Evolutionary conservation across 2,113 vertebrate genomes (phyloP), one percentile per base, ranked within the genome.

Genomic region (Seriola quinqueradiata): DNA sequence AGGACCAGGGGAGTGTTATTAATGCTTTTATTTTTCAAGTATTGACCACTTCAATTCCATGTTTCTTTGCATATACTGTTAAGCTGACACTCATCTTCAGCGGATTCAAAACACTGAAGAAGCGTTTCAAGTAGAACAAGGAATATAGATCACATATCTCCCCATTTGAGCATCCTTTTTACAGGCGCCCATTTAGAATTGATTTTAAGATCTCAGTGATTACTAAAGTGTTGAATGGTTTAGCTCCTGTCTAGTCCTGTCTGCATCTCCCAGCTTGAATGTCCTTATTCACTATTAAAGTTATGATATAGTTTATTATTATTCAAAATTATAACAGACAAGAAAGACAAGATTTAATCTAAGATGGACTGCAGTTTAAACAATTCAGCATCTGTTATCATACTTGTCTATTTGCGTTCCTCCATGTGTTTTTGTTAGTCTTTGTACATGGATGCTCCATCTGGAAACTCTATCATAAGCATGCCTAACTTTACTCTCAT

Each of bases 171-270:
- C 52, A 50, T 60, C 71, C 16, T 8, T 60, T 77, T 65, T 7
- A 70, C 17, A 52, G 8, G 40, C 65, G 64, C 17, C 38, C 32
- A 28, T 70, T 66, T n/a, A 63, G 48, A 79, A 79, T 55, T 44
- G 55, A 75, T 69, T 76, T 75, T 46, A 44, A 75, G 74, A 78
- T 58, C 34, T 68, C 12, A 34, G 59, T 61, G 44, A 75, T 88
- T 46, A 73, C 66, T 63, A 54, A 28, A 84, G 58, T 57, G 55
- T 50, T 69, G 40, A 77, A 83, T 67, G 59, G 34, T 79, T 60
- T 28, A 32, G 54, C 44, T 71, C 28, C 59, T 40, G 52, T 67
- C 28, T 46, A 9, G 44, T 57, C 54, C 38, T 6, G 44, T 70
- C 60, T 63, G 46, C 44, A 65, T 44, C 36, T 57, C 19, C 13